Base-by-base conservation (phyloP, 2,888 invertebrate genomes). In the Lypha dubia region DNA sequence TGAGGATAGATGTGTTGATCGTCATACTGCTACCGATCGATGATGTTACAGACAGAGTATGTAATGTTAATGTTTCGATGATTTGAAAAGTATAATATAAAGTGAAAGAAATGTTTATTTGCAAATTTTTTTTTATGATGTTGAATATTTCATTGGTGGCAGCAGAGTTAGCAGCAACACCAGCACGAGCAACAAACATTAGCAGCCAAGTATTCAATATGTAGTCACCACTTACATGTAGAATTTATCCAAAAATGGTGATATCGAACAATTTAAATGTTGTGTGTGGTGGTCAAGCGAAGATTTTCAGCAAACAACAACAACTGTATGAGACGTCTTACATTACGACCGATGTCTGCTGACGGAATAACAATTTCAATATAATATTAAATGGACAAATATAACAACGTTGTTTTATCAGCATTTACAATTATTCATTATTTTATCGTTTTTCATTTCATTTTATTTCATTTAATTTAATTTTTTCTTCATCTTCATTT, bases 211-310 rank as follows among this genome's bases (percentile, higher is more conserved):
- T 51, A 20, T 15, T n/a, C 17, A n/a, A 32, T 79, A 32, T 62
- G 20, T 41, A 38, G 4, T 24, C 53, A 28, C 15, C 53, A 28
- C 15, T 28, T 7, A 22, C 15, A 20, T 32, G 62, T 63, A 17
- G 74, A n/a, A 35, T 68, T 53, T 4, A 71, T 20, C 75, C 81
- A 76, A 82, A 82, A 82, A 82, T 76, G 81, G 81, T 58, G 63
- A 76, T 75, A 70, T 76, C 75, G 70, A 46, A 81, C 81, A 76
- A 81, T 82, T 70, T 82, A 76, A 76, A 82, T 76, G 75, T 65
- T 70, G 41, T 22, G 7, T n/a, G n/a, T n/a, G 1, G 51, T 22
- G 7, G 11, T 56, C 15, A 28, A 75, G 53, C 44, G 35, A 62
- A 62, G 63, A 56, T 44, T 38, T 38, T 11, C n/a, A 28, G 28